Base-by-base conservation (phyloP, 2,797 vertebrate species). In the Melanitta fusca region DNA sequence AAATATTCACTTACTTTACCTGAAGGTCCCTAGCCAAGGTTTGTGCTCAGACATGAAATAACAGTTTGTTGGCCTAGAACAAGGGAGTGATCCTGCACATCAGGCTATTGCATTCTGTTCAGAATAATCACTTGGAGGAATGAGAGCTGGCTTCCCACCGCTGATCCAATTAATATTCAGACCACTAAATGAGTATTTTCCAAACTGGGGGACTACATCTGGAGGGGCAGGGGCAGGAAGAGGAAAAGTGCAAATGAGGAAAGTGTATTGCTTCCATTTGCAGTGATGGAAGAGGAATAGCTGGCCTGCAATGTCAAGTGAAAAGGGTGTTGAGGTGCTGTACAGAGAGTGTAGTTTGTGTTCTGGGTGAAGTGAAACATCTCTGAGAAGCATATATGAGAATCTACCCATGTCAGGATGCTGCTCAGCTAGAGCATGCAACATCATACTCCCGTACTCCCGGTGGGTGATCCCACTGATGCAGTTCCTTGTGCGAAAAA, bases 361-460 rank as follows among this genome's bases (percentile, higher is more conserved):
- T 24, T 22, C 19, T 70, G 36, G 20, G 5, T 27, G 38, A 65
- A 84, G 27, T n/a, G 30, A 51, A 66, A 75, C 11, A 65, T 4
- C n/a, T 85, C n/a, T 53, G 79, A 68, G 72, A 95, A 28, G 10
- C 1, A 0, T 2, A 4, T 45, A 27, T 16, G 30, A 78, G 65
- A 73, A 84, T 53, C 72, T 84, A 19, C 38, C 10, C 21, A 28
- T 72, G 14, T 47, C 10, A 14, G 24, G 38, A 5, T 53, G 27
- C 32, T 88, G 41, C 32, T 69, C 0, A 9, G n/a, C 45, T 73
- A 64, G 41, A 36, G 7, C 8, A 56, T 38, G 56, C 5, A 28
- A 30, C 30, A 11, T 56, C 79, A 0, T 0, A 15, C 12, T 88
- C 34, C 58, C 0, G 4, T 19, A 6, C 4, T n/a, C 3, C 7